Percentiles rank a stretch among this genome's conserved stretches.
phyloP scores from a whole-genome alignment of 2,888 invertebrate species.

The Odontocolon sp. region DNA sequence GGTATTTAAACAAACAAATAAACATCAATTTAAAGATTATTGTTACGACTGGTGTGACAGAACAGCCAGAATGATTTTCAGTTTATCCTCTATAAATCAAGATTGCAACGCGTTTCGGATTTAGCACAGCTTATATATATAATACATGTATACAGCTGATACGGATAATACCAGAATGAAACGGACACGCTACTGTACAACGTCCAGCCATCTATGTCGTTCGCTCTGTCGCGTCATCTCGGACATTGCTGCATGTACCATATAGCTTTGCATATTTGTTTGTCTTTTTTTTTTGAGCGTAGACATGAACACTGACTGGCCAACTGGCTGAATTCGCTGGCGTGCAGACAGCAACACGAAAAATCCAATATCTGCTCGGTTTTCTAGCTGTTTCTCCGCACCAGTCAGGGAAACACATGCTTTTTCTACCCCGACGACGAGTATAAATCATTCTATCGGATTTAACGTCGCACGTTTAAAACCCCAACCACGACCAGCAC shows the following conservation, averaged over 20 bases:
- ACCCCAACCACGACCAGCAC: conserved; percentile 33
- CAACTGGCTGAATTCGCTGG: conserved; percentile 2
- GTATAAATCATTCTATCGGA: conserved; percentile 60
- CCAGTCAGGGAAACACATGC: conserved; percentile 41
- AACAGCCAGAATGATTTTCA: not conserved
- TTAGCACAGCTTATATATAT: conserved; percentile 41
- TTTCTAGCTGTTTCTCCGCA: conserved; percentile 7
- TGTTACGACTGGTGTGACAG: too few species aligned
- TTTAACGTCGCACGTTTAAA: conserved; percentile 49
- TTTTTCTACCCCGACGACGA: conserved; percentile 25
- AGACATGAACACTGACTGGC: not conserved
- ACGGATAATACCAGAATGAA: conserved; percentile 43
- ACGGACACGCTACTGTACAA: conserved; percentile 44
- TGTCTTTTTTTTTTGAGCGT: conserved; percentile 13
- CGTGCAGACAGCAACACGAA: conserved; percentile 26
- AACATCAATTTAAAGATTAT: too few species aligned
- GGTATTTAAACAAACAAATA: too few species aligned
- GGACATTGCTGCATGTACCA: conserved; percentile 39
- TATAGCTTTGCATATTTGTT: not conserved
- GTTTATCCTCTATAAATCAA: not conserved
- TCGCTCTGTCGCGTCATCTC: conserved; percentile 26
- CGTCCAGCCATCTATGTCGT: conserved; percentile 30
- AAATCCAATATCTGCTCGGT: conserved; percentile 49
- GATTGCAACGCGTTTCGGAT: conserved; percentile 26
- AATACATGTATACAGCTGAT: conserved; percentile 8